Evolutionary conservation across 2,888 invertebrate species (phyloP).

Genomic region (Tenodera sinensis): DNA sequence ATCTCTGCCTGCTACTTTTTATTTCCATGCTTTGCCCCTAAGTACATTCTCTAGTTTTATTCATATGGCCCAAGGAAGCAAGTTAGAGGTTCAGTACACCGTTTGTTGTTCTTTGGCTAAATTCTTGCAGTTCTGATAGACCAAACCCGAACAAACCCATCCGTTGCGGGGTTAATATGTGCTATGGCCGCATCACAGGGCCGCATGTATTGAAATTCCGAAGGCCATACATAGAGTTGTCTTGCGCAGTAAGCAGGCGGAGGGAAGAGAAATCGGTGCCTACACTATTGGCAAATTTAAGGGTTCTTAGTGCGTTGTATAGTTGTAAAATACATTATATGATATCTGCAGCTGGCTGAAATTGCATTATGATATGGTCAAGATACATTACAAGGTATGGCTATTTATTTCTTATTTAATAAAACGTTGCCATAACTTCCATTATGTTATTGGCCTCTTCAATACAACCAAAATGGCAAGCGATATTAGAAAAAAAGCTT

Average conservation of each 20-base stretch:
- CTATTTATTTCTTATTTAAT: neutral
- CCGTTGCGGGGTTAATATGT: too few species aligned
- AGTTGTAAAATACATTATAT: neutral
- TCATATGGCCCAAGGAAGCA: too few species aligned
- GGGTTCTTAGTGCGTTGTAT: neutral
- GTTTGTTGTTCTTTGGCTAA: too few species aligned
- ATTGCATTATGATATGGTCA: neutral
- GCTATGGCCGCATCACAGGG: too few species aligned
- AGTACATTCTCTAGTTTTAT: too few species aligned
- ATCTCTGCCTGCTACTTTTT: too few species aligned
- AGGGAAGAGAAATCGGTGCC: neutral
- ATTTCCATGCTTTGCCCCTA: too few species aligned
- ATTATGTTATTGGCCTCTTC: neutral
- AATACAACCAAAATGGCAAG: neutral
- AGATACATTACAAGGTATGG: neutral
- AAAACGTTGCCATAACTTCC: neutral
- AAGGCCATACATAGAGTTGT: neutral
- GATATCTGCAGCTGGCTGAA: neutral
- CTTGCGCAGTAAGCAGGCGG: neutral
- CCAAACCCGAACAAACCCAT: too few species aligned
- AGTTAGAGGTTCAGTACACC: too few species aligned
- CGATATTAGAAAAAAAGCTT: neutral
- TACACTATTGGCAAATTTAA: neutral
- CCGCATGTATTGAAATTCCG: too few species aligned
- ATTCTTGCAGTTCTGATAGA: too few species aligned